Percentiles rank a stretch among this genome's conserved stretches.
These are phyloP conservation scores for Danionella cerebrum DNA, from an alignment of 2,113 vertebrate genomes.

Conservation along the genomic window DNA sequence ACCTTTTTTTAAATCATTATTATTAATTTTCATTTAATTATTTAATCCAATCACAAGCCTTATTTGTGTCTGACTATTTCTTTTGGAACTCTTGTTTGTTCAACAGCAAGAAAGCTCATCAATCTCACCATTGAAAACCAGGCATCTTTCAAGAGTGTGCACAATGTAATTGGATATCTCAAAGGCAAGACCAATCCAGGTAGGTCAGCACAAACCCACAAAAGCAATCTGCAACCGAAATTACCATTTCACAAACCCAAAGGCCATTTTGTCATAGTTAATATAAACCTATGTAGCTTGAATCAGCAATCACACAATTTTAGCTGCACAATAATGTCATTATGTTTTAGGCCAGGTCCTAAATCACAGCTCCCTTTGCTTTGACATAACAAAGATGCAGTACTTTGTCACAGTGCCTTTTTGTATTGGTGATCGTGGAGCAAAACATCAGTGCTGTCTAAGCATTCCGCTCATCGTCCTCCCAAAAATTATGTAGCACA, in stretches of 20 bases:
- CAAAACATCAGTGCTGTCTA: neutral
- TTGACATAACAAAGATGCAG: constrained; percentile 6
- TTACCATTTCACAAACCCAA: neutral
- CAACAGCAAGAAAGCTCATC: constrained; percentile 59
- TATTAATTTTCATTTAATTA: too few relatives aligned
- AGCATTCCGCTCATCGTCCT: neutral
- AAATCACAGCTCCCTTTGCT: neutral
- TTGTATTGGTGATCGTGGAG: neutral
- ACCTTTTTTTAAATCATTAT: too few relatives aligned
- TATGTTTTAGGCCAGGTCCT: neutral
- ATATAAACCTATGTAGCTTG: neutral
- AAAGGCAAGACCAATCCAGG: constrained; percentile 79
- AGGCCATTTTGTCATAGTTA: neutral
- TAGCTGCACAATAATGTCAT: neutral
- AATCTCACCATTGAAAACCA: constrained; percentile 70
- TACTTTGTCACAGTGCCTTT: neutral
- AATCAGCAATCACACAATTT: neutral
- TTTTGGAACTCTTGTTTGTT: constrained; percentile 4
- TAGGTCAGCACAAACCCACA: constrained; percentile 39
- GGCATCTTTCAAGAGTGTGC: constrained; percentile 68
- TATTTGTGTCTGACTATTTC: neutral
- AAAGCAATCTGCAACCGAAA: neutral
- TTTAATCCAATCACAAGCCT: too few relatives aligned
- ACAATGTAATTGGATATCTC: constrained; percentile 81
- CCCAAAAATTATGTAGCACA: neutral